Percentiles rank a stretch among this genome's conserved stretches.
Evolutionary conservation across 1,140 invertebrate genomes (phyloP).

Genomic region (Asobara japonica): DNA sequence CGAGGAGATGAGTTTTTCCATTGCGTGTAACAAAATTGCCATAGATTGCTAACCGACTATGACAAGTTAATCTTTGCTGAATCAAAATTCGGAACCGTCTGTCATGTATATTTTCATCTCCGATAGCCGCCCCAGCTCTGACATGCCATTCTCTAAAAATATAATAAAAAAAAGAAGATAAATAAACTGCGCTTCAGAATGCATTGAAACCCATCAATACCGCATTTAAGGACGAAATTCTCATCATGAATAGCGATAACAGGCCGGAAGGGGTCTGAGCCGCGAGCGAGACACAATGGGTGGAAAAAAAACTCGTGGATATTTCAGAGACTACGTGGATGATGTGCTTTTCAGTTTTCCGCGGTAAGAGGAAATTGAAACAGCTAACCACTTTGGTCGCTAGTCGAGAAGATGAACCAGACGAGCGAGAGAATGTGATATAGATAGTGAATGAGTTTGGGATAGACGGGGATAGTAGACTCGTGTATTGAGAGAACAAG

Average conservation of each 20-base stretch:
- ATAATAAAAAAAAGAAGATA: background rate
- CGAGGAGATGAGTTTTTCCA: too few relatives aligned
- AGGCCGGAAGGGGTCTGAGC: background rate
- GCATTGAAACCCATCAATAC: background rate
- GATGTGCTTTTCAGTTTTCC: slow-evolving; percentile 55
- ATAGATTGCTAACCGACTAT: too few relatives aligned
- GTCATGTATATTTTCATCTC: too few relatives aligned
- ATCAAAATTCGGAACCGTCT: too few relatives aligned
- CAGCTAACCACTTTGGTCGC: slow-evolving; percentile 58
- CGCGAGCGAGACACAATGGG: background rate
- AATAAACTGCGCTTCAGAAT: background rate
- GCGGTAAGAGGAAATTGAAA: slow-evolving; percentile 59
- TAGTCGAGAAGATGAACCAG: slow-evolving; percentile 44
- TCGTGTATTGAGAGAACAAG: slow-evolving; percentile 18
- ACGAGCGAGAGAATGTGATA: slow-evolving; percentile 23
- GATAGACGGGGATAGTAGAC: background rate
- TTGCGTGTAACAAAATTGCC: too few relatives aligned
- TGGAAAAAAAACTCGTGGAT: background rate
- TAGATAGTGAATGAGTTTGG: slow-evolving; percentile 9
- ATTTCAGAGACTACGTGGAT: slow-evolving; percentile 8
- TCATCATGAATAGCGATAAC: background rate
- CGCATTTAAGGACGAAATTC: background rate
- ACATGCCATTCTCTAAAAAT: too few relatives aligned
- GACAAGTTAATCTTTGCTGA: too few relatives aligned
- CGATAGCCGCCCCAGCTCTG: too few relatives aligned